Percentiles rank a stretch among this genome's conserved stretches.
Conservation (phyloP, 2,113 vertebrate genomes). For the Sardina pilchardus region DNA sequence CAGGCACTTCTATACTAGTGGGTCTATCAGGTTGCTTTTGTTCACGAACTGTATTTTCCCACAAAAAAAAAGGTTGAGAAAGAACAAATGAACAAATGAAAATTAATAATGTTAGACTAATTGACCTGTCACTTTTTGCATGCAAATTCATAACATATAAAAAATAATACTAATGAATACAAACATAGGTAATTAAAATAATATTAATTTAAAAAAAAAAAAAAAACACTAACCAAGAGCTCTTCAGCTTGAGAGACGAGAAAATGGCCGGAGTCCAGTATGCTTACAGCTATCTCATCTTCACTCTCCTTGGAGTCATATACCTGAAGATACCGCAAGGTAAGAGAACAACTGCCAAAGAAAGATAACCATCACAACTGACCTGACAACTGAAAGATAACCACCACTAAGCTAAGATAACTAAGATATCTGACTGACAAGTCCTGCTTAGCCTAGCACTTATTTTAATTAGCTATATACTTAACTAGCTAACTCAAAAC, state of each 20-base stretch:
- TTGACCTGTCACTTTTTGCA: not conserved
- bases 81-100: not conserved
- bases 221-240: conserved; percentile 77
- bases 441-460: too few species aligned
- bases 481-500: too few species aligned
- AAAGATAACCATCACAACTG: not conserved
- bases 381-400: not conserved
- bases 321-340: conserved; percentile 62
- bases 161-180: not conserved
- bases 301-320: conserved; percentile 75
- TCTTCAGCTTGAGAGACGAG: conserved; percentile 79
- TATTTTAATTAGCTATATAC: too few species aligned
- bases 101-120: not conserved
- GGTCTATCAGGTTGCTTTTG: too few species aligned
- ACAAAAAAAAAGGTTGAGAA: not conserved
- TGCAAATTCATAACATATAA: not conserved
- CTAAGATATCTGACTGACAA: too few species aligned
- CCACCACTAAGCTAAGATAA: not conserved
- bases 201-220: too few species aligned
- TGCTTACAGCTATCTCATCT: conserved; percentile 72
- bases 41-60: too few species aligned
- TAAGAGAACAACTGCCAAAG: not conserved
- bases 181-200: not conserved
- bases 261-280: conserved; percentile 83
- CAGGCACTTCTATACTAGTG: not conserved